Base-by-base conservation (phyloP, 2,113 vertebrate species). In the Nannobrachium achirus region DNA sequence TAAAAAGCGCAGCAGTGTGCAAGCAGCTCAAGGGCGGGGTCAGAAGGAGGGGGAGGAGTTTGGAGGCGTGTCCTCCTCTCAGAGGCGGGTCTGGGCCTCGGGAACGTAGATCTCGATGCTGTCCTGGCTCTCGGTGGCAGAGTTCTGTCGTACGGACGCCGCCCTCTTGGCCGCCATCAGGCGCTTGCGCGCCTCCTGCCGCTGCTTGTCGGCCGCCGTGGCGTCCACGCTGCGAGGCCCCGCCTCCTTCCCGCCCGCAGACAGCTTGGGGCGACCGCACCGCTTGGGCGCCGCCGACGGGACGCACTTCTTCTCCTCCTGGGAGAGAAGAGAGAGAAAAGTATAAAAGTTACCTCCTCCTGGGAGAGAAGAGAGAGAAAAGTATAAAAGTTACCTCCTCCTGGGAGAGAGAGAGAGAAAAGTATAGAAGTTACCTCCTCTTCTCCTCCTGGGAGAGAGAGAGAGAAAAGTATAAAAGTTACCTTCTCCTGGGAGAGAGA, bases 21-120 rank as follows among this genome's bases (percentile, higher is more conserved):
- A n/a, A n/a, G n/a, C n/a, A n/a, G n/a, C n/a, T n/a, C n/a, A n/a
- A n/a, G n/a, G n/a, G n/a, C n/a, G n/a, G n/a, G n/a, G n/a, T n/a
- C n/a, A n/a, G n/a, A n/a, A n/a, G n/a, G 52, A 13, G 8, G 25
- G 25, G 58, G 48, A 57, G 59, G 46, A 53, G 40, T 42, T 10
- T 2, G 13, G 13, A 19, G 0, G 44, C 10, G 11, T 7, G 61
- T 57, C 50, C 55, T 48, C 10, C 62, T 78, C 83, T 93, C 91
- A 93, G 80, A 93, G 92, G 76, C 92, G 92, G 57, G 92, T 93
- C 89, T 99, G 98, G 66, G 98, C 98, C 92, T 99, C 98, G 0
- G 98, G 98, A 50, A 99, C 97, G 15, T 99, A 99, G 91, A 99
- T 99, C 92, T 99, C 97, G 15, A 99, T 99, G 93, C 97, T 99